Base-by-base conservation (phyloP, 2,113 vertebrate genomes). In the Hippoglossus stenolepis region DNA sequence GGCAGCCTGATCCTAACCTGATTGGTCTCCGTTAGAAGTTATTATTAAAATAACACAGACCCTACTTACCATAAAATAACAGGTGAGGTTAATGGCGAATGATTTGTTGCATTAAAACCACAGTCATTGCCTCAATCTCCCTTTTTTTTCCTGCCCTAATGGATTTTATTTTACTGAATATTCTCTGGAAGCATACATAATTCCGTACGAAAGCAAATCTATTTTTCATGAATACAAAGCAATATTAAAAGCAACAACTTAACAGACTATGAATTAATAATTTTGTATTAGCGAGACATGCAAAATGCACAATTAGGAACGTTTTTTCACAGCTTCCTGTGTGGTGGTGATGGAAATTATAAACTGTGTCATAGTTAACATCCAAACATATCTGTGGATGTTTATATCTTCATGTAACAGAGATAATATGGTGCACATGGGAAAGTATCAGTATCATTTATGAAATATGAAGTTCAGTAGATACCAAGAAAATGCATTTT, bases 21-120 rank as follows among this genome's bases (percentile, higher is more conserved):
- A 91, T 89, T 90, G 83, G 84, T 86, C 86, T 84, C 76, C 82
- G 86, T 85, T 87, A 56, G 66, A 87, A 85, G 85, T 82, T 89
- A 83, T 89, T 89, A 91, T 88, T 85, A 88, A 90, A 88, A 81
- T 88, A 87, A 83, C 70, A 77, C 80, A 84, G 85, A 85, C 83
- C 62, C 87, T 93, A 77, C 87, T 91, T 91, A 89, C 82, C 90
- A 92, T 92, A 91, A 93, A 91, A 92, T 90, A 87, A 89, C 90
- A 83, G 87, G 62, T 75, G 85, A 90, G 93, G 91, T 94, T 93
- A 93, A 94, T 90, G 89, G 91, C 85, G 83, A 93, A 91, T 89
- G 77, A 85, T 93, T 91, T 89, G 86, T 90, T 78, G 86, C 91
- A 87, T 95, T 92, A 94, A 92, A 94, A 85, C 89, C 89, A 82